These are phyloP conservation scores for Drosophila histrio DNA, from an alignment of 2,888 invertebrate species.

Conservation along the genomic window DNA sequence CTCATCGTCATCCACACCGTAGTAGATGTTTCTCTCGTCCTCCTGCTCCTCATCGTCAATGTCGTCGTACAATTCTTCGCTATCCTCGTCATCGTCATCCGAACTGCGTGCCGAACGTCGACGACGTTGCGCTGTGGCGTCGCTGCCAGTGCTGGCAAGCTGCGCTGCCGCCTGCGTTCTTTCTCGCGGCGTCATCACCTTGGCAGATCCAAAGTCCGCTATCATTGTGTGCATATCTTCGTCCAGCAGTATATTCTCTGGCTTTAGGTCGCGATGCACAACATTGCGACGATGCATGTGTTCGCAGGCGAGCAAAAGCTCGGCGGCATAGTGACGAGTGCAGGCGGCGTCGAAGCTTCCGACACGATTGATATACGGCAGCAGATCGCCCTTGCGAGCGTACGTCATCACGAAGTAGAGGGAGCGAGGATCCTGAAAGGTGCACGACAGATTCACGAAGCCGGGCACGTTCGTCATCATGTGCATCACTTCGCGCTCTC, in stretches of 20 bases:
- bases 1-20: constrained; percentile 39
- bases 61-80: constrained; percentile 56
- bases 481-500: constrained; percentile 97
- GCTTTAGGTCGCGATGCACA: constrained; percentile 98
- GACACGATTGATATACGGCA: constrained; percentile 95
- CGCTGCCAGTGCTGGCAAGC: constrained; percentile 35
- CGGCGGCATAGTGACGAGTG: constrained; percentile 97
- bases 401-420: constrained; percentile 98
- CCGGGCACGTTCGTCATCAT: constrained; percentile 93
- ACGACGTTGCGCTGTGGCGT: constrained; percentile 25
- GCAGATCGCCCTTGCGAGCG: constrained; percentile 97
- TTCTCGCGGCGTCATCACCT: constrained; percentile 87
- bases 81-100: constrained; percentile 68
- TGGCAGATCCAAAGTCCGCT: constrained; percentile 98
- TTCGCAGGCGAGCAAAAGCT: constrained; percentile 95
- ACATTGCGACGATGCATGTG: constrained; percentile 94
- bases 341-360: constrained; percentile 95
- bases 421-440: constrained; percentile 97
- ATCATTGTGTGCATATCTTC: constrained; percentile 98
- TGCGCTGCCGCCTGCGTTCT: constrained; percentile 46
- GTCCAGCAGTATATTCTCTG: constrained; percentile 97
- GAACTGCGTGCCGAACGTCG: constrained; percentile 53
- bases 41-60: constrained; percentile 59
- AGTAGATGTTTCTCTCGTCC: constrained; percentile 10
- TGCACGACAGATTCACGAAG: constrained; percentile 96